Conservation (phyloP, 2,888 invertebrate species). For the Torymus aiolomorphi region DNA sequence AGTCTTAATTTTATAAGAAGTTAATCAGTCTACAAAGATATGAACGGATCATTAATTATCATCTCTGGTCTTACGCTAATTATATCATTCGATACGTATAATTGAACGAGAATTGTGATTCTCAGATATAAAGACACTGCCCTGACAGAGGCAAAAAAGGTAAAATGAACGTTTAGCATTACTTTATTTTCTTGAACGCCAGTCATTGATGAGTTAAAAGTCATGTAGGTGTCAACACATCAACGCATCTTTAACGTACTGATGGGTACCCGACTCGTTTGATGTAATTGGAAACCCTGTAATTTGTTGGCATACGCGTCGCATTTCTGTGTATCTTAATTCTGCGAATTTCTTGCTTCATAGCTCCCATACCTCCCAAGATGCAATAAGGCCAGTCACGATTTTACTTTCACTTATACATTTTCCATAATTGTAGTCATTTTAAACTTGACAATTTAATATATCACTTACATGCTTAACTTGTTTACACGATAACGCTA, state of each 20-base stretch:
- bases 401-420: constrained; percentile 43
- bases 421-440: constrained; percentile 44
- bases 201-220: no score
- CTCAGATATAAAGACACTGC: no score
- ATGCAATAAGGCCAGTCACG: constrained; percentile 40
- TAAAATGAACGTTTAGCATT: no score
- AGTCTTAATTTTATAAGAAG: constrained; percentile 20
- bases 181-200: no score
- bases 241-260: constrained; percentile 2
- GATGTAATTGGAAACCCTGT: constrained; percentile 30
- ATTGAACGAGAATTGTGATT: no score
- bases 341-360: constrained; percentile 27
- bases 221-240: background rate
- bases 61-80: background rate
- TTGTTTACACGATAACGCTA: background rate
- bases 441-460: constrained; percentile 34
- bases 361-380: constrained; percentile 26
- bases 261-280: background rate
- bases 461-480: background rate
- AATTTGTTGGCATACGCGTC: constrained; percentile 11
- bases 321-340: constrained; percentile 42
- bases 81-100: no score
- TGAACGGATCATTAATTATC: constrained; percentile 31
- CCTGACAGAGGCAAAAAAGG: no score
- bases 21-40: constrained; percentile 7